Percentiles rank a stretch among this genome's conserved stretches.
These are phyloP conservation scores for Clarias magur DNA, from an alignment of 2,113 vertebrate species.

Conservation along the genomic window DNA sequence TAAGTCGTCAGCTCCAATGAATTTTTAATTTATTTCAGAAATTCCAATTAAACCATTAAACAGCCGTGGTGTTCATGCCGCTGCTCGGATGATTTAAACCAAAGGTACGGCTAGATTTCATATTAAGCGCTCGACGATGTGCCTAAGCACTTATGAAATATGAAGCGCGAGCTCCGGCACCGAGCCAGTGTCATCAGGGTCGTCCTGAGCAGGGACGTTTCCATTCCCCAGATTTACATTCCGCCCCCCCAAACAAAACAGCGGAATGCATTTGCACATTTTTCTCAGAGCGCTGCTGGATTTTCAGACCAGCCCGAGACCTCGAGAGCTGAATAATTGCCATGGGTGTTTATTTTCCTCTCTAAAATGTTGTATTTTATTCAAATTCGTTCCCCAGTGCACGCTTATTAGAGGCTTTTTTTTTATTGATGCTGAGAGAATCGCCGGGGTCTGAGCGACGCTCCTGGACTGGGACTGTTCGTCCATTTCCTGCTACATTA, in stretches of 20 bases:
- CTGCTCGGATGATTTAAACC: background rate
- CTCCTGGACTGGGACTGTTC: background rate
- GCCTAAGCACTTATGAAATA: background rate
- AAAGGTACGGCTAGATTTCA: background rate
- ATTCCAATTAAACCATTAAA: background rate
- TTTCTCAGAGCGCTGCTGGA: constrained; percentile 4
- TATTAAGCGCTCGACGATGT: background rate
- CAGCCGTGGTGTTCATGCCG: background rate
- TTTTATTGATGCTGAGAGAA: background rate
- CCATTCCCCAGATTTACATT: constrained; percentile 39
- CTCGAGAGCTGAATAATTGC: constrained; percentile 46
- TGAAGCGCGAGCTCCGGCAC: background rate
- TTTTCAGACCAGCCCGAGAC: constrained; percentile 39
- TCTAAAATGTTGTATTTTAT: constrained; percentile 36
- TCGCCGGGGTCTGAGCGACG: background rate
- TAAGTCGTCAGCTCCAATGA: background rate
- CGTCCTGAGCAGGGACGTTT: constrained; percentile 47
- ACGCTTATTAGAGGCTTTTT: background rate
- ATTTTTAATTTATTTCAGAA: background rate
- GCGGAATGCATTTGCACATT: constrained; percentile 45
- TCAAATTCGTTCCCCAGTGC: constrained; percentile 14
- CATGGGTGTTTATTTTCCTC: constrained; percentile 24
- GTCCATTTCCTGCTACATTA: constrained; percentile 5
- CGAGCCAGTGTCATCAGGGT: background rate
- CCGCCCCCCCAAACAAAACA: constrained; percentile 6